These are phyloP conservation scores for Rhadinocentrus ornatus DNA, from an alignment of 2,797 vertebrate species.

Conservation along the genomic window DNA sequence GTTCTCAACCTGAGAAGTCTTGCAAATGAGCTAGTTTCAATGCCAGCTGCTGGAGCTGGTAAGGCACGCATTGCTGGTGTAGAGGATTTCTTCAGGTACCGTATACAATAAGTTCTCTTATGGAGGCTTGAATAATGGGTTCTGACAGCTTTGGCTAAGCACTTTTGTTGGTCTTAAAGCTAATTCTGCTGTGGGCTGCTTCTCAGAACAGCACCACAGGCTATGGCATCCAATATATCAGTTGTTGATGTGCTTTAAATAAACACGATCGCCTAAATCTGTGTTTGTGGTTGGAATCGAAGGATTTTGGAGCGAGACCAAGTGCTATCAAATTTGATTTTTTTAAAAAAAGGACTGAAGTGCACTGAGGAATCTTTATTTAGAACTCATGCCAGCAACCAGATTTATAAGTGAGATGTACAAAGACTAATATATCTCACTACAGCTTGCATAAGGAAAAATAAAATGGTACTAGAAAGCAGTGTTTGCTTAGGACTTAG, in stretches of 20 bases:
- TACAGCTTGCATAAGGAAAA: constrained; percentile 26
- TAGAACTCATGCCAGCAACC: neutral
- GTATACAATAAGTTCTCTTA: constrained; percentile 33
- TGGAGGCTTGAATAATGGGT: constrained; percentile 46
- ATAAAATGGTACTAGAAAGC: constrained; percentile 43
- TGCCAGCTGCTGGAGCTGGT: constrained; percentile 60
- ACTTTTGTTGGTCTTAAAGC: constrained; percentile 45
- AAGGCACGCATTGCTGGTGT: constrained; percentile 53
- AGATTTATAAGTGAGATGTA: neutral
- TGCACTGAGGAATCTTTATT: neutral
- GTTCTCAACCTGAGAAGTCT: constrained; percentile 75
- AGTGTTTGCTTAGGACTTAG: constrained; percentile 48
- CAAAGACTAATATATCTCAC: constrained; percentile 18
- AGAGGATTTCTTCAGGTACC: constrained; percentile 54
- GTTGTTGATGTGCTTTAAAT: constrained; percentile 9
- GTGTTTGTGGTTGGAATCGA: neutral
- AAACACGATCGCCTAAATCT: constrained; percentile 17
- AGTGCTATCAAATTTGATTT: constrained; percentile 2
- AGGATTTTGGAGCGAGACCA: constrained; percentile 9
- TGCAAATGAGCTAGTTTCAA: constrained; percentile 75
- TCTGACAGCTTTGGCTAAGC: constrained; percentile 56
- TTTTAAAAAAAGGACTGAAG: neutral
- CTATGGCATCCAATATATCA: neutral
- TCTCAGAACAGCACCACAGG: constrained; percentile 6
- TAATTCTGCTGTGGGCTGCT: constrained; percentile 10